Percentiles rank a stretch among this genome's conserved stretches.
phyloP scores from a whole-genome alignment of 2,797 vertebrate species.

The Brachyalestes nurse region DNA sequence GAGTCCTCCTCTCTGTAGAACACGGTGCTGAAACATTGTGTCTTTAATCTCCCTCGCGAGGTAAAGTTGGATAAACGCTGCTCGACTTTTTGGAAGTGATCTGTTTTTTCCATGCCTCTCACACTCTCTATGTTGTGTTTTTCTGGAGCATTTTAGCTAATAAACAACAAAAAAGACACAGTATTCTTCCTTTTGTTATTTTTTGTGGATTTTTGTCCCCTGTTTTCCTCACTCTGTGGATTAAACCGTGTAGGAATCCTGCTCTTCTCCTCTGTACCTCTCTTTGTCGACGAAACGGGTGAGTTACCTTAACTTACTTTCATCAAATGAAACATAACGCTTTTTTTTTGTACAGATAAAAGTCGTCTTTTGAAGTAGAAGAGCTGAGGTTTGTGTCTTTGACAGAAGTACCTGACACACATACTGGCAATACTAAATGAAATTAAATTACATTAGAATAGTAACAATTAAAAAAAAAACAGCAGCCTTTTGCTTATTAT shows the following conservation, averaged over 20 bases:
- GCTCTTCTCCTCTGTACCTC: neutral
- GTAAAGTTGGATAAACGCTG: slow-evolving; percentile 15
- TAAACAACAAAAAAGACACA: slow-evolving; percentile 13
- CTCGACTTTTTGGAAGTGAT: neutral
- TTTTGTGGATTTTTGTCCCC: neutral
- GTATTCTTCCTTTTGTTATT: slow-evolving; percentile 25
- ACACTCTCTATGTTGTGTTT: no score
- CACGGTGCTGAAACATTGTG: neutral
- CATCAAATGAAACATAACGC: neutral
- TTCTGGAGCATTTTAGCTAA: slow-evolving; percentile 10
- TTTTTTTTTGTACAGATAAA: neutral
- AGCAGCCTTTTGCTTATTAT: no score
- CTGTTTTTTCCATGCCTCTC: neutral
- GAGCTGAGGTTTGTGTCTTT: neutral
- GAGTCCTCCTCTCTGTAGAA: slow-evolving; percentile 5
- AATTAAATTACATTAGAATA: no score
- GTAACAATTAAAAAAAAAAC: no score
- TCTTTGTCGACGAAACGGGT: slow-evolving; percentile 26
- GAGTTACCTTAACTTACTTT: slow-evolving; percentile 25
- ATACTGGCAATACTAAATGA: neutral
- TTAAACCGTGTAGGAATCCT: slow-evolving; percentile 35
- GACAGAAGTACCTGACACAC: no score
- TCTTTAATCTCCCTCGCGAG: neutral
- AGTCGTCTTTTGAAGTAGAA: neutral
- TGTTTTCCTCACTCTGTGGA: slow-evolving; percentile 1